Conservation (phyloP, 2,797 vertebrate species). For the Erpetoichthys calabaricus region DNA sequence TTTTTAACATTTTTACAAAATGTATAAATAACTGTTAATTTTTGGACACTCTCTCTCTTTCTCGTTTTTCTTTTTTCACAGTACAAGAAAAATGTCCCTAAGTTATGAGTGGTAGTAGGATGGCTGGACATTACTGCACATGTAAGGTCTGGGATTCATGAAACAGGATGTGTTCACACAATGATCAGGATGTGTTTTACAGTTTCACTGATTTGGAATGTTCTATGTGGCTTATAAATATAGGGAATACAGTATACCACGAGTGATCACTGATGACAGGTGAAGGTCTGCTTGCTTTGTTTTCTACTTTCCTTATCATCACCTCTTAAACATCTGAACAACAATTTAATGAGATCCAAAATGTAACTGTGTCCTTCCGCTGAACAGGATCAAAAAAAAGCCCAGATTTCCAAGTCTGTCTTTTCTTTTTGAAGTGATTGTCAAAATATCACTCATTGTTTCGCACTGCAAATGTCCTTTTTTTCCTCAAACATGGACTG, state of each 20-base stretch:
- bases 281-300: constrained; percentile 57
- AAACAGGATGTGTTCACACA: constrained; percentile 69
- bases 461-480: constrained; percentile 45
- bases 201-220: constrained; percentile 73
- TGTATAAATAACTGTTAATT: constrained; percentile 66
- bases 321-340: constrained; percentile 35
- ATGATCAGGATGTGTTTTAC: constrained; percentile 54
- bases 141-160: constrained; percentile 58
- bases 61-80: constrained; percentile 50
- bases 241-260: constrained; percentile 83
- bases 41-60: constrained; percentile 50
- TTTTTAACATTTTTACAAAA: constrained; percentile 46
- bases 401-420: constrained; percentile 10
- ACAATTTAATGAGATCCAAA: constrained; percentile 41
- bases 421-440: constrained; percentile 65
- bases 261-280: constrained; percentile 78
- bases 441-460: constrained; percentile 61
- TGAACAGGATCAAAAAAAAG: constrained; percentile 19
- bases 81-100: constrained; percentile 63
- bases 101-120: constrained; percentile 53
- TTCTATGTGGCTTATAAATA: constrained; percentile 70
- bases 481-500: constrained; percentile 52
- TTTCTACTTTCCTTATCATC: not conserved
- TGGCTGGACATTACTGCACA: constrained; percentile 53
- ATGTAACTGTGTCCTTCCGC: constrained; percentile 25